Percentiles rank a stretch among this genome's conserved stretches.
Conservation (phyloP, 2,888 invertebrate species). For the Brachypterus glaber region DNA sequence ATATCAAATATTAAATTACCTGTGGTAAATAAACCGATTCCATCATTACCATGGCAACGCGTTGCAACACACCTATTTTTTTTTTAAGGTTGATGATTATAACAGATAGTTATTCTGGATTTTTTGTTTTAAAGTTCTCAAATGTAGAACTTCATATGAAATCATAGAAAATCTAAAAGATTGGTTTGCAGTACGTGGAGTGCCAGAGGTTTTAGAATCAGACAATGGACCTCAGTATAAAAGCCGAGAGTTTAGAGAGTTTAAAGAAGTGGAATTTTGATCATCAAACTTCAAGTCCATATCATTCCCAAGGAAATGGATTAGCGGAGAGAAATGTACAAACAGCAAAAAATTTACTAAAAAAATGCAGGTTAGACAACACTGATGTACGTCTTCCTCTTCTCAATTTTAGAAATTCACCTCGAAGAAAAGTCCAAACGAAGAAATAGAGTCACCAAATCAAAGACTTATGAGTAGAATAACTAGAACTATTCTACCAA, state of each 20-base stretch:
- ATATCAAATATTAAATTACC: neutral
- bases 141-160: neutral
- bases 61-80: conserved; percentile 1
- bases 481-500: too few species aligned
- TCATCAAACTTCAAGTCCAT: conserved; percentile 6
- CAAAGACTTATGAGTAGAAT: conserved; percentile 3
- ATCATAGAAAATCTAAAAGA: conserved; percentile 7
- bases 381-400: conserved; percentile 3
- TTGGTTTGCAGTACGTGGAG: conserved; percentile 11
- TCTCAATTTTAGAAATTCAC: conserved; percentile 6
- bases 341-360: conserved; percentile 1
- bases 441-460: neutral
- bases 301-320: conserved; percentile 4
- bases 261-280: neutral
- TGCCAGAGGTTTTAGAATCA: conserved; percentile 7
- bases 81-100: neutral
- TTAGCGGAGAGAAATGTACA: conserved; percentile 1
- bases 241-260: neutral
- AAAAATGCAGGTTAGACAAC: neutral
- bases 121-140: neutral
- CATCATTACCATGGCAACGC: conserved; percentile 5
- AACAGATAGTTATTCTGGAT: neutral
- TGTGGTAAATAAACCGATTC: conserved; percentile 7
- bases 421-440: too few species aligned
- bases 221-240: conserved; percentile 8